Evolutionary conservation across 2,888 invertebrate species (phyloP).

Genomic region (Hylaea fasciaria): DNA sequence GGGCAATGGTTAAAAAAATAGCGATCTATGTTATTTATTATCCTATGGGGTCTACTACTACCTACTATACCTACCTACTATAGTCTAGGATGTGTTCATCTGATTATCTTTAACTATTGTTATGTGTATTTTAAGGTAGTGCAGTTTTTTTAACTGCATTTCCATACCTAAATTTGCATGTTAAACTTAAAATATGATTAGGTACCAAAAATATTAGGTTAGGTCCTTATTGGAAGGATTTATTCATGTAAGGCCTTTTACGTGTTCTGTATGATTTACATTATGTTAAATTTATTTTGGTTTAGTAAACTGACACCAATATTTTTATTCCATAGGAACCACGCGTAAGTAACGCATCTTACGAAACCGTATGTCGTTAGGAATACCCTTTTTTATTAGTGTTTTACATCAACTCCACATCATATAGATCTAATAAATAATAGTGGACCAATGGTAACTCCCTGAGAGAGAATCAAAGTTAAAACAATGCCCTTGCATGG

Average conservation of each 20-base stretch:
- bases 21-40: too few relatives aligned
- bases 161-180: too few relatives aligned
- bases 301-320: conserved; percentile 67
- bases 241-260: background rate
- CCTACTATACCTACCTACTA: too few relatives aligned
- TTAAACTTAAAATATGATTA: too few relatives aligned
- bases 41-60: too few relatives aligned
- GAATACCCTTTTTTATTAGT: conserved; percentile 71
- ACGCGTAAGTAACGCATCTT: conserved; percentile 80
- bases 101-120: too few relatives aligned
- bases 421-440: conserved; percentile 50
- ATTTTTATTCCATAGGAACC: conserved; percentile 84
- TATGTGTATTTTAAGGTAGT: too few relatives aligned
- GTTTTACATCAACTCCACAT: conserved; percentile 51
- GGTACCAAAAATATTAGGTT: too few relatives aligned
- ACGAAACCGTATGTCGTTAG: conserved; percentile 68
- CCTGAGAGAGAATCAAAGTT: conserved; percentile 40
- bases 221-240: background rate
- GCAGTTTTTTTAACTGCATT: too few relatives aligned
- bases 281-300: conserved; percentile 40
- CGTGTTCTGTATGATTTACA: conserved; percentile 11
- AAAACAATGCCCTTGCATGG: conserved; percentile 65
- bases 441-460: conserved; percentile 46
- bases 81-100: too few relatives aligned
- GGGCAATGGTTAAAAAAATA: too few relatives aligned